These are phyloP conservation scores for Tyrannus savana DNA, from an alignment of 2,113 vertebrate genomes.

Conservation along the genomic window DNA sequence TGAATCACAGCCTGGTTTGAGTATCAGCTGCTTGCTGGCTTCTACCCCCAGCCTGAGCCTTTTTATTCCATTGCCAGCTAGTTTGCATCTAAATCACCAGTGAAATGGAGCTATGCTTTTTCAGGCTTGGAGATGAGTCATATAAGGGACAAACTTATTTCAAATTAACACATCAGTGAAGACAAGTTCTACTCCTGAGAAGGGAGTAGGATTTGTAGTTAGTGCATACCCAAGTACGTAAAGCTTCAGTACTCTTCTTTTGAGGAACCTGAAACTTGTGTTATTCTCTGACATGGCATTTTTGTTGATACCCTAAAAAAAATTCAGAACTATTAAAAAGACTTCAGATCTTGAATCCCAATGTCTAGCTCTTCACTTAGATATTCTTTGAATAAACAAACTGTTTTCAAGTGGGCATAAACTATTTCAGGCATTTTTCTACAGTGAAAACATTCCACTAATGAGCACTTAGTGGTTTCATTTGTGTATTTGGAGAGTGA, in stretches of 20 bases:
- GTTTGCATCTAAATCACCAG: background rate
- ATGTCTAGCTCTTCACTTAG: background rate
- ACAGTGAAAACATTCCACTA: background rate
- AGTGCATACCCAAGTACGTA: background rate
- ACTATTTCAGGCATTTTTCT: background rate
- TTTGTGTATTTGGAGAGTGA: background rate
- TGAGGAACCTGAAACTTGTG: background rate
- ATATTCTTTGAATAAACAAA: background rate
- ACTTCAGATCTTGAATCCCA: background rate
- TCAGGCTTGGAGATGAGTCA: background rate
- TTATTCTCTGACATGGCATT: background rate
- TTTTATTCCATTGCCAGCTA: background rate
- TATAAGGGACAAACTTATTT: background rate
- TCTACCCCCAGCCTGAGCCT: background rate
- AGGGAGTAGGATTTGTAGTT: background rate
- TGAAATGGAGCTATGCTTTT: background rate
- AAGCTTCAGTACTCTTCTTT: background rate
- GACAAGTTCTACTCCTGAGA: background rate
- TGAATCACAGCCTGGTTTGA: background rate
- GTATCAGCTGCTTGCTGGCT: background rate
- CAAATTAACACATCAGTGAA: background rate
- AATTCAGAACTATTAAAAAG: background rate
- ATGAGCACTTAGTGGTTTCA: background rate
- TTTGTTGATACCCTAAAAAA: background rate
- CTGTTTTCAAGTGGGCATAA: background rate